phyloP scores from a whole-genome alignment of 2,797 vertebrate genomes.

The Argyrosomus regius region DNA sequence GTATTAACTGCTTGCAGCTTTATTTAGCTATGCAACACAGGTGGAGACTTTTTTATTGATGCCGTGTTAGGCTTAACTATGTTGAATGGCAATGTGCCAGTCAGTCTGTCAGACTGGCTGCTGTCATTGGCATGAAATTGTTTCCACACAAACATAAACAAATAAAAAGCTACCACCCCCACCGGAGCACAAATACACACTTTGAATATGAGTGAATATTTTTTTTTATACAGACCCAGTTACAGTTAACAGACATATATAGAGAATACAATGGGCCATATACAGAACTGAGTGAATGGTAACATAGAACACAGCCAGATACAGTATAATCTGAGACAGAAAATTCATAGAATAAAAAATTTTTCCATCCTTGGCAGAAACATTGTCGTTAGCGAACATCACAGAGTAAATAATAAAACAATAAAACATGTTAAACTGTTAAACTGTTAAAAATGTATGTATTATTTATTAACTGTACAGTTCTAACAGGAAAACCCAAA shows the following conservation, averaged over 20 bases:
- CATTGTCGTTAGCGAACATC: neutral
- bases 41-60: slow-evolving; percentile 70
- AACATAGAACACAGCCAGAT: neutral
- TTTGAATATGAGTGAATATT: slow-evolving; percentile 13
- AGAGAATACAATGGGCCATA: slow-evolving; percentile 6
- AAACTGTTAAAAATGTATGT: neutral
- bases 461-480: neutral
- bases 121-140: slow-evolving; percentile 58
- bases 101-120: slow-evolving; percentile 56
- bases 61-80: slow-evolving; percentile 59
- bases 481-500: neutral
- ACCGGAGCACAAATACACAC: slow-evolving; percentile 8
- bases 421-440: neutral
- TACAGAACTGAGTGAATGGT: neutral
- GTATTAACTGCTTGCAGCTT: slow-evolving; percentile 49
- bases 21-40: slow-evolving; percentile 61
- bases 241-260: neutral
- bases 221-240: neutral
- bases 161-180: slow-evolving; percentile 22
- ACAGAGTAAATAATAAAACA: neutral
- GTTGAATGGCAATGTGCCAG: slow-evolving; percentile 61
- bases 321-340: neutral
- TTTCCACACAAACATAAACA: slow-evolving; percentile 51
- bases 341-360: neutral
- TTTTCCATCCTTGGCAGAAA: neutral